phyloP scores from a whole-genome alignment of 2,888 invertebrate species.

The Agonopterix heracliana region DNA sequence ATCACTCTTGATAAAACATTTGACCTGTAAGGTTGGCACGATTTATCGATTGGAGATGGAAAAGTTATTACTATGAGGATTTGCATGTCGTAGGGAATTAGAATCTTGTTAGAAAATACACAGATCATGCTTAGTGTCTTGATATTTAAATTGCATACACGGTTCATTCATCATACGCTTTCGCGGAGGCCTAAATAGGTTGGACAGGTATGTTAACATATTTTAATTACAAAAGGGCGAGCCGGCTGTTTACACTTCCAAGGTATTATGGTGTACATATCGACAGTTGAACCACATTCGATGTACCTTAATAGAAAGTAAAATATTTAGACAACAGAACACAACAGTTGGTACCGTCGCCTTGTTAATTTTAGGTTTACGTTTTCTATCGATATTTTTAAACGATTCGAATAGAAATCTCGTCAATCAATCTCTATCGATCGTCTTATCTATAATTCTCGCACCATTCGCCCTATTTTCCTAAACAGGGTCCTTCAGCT shows the following conservation, averaged over 20 bases:
- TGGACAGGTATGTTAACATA: conserved; percentile 1
- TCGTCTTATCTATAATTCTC: conserved; percentile 38
- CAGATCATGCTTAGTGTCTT: conserved; percentile 5
- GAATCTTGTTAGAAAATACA: conserved; percentile 22
- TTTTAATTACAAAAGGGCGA: background rate
- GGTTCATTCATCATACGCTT: background rate
- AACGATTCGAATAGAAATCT: background rate
- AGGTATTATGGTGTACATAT: too few species aligned
- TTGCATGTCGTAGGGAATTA: conserved; percentile 42
- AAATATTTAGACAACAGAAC: too few species aligned
- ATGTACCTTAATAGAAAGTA: too few species aligned
- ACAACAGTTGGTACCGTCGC: too few species aligned
- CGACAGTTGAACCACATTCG: background rate
- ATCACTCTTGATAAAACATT: conserved; percentile 56
- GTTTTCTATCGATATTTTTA: conserved; percentile 26
- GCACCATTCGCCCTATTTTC: conserved; percentile 40
- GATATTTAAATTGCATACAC: conserved; percentile 3
- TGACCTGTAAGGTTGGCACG: conserved; percentile 57
- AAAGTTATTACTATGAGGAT: conserved; percentile 47
- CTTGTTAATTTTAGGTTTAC: too few species aligned
- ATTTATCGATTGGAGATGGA: conserved; percentile 57
- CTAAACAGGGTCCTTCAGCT: conserved; percentile 33
- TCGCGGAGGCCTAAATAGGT: background rate
- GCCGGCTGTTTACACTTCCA: too few species aligned
- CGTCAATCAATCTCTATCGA: conserved; percentile 38